phyloP scores from a whole-genome alignment of 2,797 vertebrate species.

The Rallus crepitans region DNA sequence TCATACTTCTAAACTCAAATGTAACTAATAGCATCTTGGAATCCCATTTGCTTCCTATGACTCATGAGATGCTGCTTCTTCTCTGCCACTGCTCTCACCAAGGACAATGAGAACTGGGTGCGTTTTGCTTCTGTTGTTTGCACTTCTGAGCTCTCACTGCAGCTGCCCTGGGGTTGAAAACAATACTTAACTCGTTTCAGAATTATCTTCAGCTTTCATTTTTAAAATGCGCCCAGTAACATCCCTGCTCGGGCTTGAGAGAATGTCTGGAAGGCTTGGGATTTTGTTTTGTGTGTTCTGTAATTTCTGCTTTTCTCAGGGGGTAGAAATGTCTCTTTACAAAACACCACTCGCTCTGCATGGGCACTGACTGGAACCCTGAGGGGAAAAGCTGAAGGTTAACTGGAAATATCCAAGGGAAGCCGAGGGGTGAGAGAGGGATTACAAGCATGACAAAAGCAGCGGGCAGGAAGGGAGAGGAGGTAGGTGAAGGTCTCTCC shows the following conservation, averaged over 20 bases:
- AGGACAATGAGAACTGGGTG: background rate
- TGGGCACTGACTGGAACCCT: background rate
- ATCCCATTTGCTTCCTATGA: background rate
- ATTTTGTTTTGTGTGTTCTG: background rate
- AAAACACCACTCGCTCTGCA: background rate
- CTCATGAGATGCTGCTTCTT: background rate
- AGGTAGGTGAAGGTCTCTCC: background rate
- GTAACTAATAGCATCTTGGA: background rate
- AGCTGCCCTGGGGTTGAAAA: background rate
- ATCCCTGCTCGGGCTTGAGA: background rate
- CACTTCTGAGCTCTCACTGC: background rate
- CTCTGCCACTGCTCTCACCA: background rate
- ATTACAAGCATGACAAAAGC: background rate
- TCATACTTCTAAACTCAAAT: background rate
- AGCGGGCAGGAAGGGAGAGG: background rate
- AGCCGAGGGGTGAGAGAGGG: background rate
- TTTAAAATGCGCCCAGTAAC: background rate
- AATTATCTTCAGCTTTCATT: constrained; percentile 4
- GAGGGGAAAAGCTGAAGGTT: background rate
- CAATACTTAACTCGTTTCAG: background rate
- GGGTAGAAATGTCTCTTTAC: background rate
- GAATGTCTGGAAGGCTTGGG: background rate
- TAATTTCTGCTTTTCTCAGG: background rate
- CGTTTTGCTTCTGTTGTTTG: background rate
- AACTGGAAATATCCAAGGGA: background rate